phyloP scores from a whole-genome alignment of 2,888 invertebrate species.

The Leucophenga maculata region DNA sequence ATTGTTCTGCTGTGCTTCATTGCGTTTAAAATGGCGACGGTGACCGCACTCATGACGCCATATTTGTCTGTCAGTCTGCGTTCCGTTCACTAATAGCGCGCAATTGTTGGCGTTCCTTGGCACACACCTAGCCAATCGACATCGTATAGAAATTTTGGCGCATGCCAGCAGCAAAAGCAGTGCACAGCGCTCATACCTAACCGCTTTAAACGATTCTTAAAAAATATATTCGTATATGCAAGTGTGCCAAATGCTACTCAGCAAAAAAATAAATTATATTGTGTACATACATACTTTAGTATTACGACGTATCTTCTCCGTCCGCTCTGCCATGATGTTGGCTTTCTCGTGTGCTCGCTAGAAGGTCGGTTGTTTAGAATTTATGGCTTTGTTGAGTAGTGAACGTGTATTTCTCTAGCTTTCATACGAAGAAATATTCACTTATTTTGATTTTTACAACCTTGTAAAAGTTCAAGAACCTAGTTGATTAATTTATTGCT shows the following conservation, averaged over 20 bases:
- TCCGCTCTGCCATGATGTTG: no score
- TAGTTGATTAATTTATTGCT: not conserved
- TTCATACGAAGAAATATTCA: slow-evolving; percentile 17
- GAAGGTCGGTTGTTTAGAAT: slow-evolving; percentile 35
- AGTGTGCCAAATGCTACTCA: slow-evolving; percentile 52
- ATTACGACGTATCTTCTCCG: no score
- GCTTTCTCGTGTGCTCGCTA: not conserved
- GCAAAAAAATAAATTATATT: no score
- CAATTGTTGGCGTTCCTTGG: slow-evolving; percentile 14
- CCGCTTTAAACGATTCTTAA: slow-evolving; percentile 46
- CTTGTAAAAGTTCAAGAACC: slow-evolving; percentile 53
- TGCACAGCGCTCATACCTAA: no score
- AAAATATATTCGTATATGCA: slow-evolving; percentile 14
- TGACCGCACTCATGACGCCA: slow-evolving; percentile 29
- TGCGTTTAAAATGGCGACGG: slow-evolving; percentile 47
- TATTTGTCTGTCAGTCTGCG: slow-evolving; percentile 3
- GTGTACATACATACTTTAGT: no score
- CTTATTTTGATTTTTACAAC: slow-evolving; percentile 36
- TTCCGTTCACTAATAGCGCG: not conserved
- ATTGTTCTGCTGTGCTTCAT: slow-evolving; percentile 29
- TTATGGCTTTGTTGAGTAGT: slow-evolving; percentile 3
- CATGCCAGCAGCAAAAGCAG: slow-evolving; percentile 32
- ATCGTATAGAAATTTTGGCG: slow-evolving; percentile 25
- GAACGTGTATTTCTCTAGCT: slow-evolving; percentile 12
- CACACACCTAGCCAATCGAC: slow-evolving; percentile 14